Conservation (phyloP, 2,888 invertebrate genomes). For the Flexamia atlantica region DNA sequence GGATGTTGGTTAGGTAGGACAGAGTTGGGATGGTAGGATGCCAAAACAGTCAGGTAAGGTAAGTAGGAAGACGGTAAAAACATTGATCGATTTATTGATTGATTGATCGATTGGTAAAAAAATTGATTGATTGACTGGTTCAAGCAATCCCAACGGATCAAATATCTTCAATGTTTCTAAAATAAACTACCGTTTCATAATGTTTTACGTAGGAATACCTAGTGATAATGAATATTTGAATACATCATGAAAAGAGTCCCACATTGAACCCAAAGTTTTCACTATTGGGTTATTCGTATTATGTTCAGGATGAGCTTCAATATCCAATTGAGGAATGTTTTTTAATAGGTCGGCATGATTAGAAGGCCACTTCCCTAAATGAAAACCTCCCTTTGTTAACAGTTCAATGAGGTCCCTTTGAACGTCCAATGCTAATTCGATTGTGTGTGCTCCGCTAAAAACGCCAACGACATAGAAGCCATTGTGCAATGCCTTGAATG, state of each 20-base stretch:
- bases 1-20: no score
- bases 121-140: no score
- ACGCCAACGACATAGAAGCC: no score
- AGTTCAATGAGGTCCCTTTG: constrained; percentile 64
- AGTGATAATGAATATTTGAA: constrained; percentile 55
- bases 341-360: constrained; percentile 61
- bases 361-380: constrained; percentile 69
- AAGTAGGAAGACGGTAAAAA: no score
- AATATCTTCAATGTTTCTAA: constrained; percentile 67
- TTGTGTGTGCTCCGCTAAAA: constrained; percentile 66
- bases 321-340: background rate
- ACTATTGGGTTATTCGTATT: background rate
- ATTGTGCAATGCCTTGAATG: constrained; percentile 63
- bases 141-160: constrained; percentile 69
- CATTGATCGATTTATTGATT: no score
- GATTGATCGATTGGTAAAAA: no score
- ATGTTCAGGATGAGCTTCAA: background rate
- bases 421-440: constrained; percentile 65
- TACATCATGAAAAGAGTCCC: constrained; percentile 62
- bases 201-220: background rate
- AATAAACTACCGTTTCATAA: constrained; percentile 67
- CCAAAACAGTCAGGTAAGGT: no score
- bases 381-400: constrained; percentile 55
- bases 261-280: constrained; percentile 61
- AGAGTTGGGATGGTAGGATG: no score